phyloP scores from a whole-genome alignment of 2,888 invertebrate species.

The Micropterix aruncella region DNA sequence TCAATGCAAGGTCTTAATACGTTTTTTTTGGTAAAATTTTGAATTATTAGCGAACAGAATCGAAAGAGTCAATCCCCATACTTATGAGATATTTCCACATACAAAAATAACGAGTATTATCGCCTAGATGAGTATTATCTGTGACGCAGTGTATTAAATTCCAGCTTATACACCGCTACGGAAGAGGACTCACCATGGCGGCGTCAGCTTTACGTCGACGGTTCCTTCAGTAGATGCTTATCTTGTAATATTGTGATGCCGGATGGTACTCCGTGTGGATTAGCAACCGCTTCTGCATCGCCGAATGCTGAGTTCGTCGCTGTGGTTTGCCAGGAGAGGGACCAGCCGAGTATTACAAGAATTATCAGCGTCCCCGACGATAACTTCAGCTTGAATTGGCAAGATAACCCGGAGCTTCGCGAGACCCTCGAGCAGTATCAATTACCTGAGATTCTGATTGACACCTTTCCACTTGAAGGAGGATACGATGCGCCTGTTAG shows the following conservation, averaged over 20 bases:
- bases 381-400: constrained; percentile 33
- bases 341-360: constrained; percentile 42
- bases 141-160: constrained; percentile 5
- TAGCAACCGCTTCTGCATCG: constrained; percentile 49
- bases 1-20: no score
- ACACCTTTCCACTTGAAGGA: constrained; percentile 24
- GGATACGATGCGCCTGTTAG: background rate
- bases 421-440: constrained; percentile 30
- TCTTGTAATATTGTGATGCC: constrained; percentile 49
- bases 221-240: constrained; percentile 41
- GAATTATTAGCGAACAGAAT: no score
- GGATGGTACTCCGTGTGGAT: constrained; percentile 42
- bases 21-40: no score
- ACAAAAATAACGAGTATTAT: constrained; percentile 1
- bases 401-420: constrained; percentile 41
- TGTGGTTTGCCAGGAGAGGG: constrained; percentile 57
- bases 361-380: constrained; percentile 32
- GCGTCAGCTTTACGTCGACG: constrained; percentile 53
- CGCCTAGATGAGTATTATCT: no score
- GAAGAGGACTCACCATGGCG: constrained; percentile 46
- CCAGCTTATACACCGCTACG: constrained; percentile 64
- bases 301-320: constrained; percentile 47
- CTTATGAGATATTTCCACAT: constrained; percentile 1
- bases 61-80: no score
- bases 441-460: constrained; percentile 36